Conservation (phyloP, 2,797 vertebrate genomes). For the Echiichthys vipera region DNA sequence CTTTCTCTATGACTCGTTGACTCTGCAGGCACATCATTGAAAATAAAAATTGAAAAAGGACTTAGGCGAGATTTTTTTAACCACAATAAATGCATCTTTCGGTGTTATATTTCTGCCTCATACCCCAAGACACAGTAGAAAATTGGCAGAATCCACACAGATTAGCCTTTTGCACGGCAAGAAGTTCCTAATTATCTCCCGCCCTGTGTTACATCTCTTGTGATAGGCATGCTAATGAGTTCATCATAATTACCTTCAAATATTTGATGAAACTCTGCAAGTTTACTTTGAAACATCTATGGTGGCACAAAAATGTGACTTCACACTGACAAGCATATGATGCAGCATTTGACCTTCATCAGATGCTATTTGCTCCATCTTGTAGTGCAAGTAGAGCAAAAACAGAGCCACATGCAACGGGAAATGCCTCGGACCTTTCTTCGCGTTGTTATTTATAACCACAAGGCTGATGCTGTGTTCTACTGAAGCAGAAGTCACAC, state of each 20-base stretch:
- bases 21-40: background rate
- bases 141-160: constrained; percentile 48
- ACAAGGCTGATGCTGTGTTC: background rate
- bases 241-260: constrained; percentile 58
- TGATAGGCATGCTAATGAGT: constrained; percentile 65
- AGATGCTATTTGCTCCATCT: background rate
- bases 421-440: constrained; percentile 15
- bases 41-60: background rate
- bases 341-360: constrained; percentile 7
- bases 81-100: background rate
- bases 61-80: background rate
- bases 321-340: background rate
- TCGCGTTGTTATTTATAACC: constrained; percentile 30
- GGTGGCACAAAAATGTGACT: constrained; percentile 18
- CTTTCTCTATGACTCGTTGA: background rate
- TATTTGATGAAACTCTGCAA: constrained; percentile 57
- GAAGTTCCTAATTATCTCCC: constrained; percentile 61
- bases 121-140: constrained; percentile 19
- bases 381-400: background rate
- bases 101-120: constrained; percentile 16
- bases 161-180: constrained; percentile 57
- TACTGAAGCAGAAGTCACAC: constrained; percentile 8
- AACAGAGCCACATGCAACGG: constrained; percentile 8
- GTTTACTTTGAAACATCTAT: constrained; percentile 51
- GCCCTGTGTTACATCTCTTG: constrained; percentile 55